Percentiles rank a stretch among this genome's conserved stretches.
Conservation (phyloP, 2,113 vertebrate species). For the Menura novaehollandiae region DNA sequence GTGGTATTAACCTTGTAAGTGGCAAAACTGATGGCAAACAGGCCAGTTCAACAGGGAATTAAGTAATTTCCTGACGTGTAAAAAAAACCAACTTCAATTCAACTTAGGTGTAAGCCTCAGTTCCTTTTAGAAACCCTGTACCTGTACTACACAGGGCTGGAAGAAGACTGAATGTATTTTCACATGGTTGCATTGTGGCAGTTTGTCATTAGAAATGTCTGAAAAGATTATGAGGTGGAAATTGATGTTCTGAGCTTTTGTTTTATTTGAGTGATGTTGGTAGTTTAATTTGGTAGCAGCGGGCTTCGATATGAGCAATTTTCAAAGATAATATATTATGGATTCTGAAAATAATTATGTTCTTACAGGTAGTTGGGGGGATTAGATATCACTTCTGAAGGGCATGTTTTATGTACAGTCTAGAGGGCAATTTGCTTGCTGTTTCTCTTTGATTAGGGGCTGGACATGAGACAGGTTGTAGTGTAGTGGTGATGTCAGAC, state of each 20-base stretch:
- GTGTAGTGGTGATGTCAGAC: neutral
- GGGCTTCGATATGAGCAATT: neutral
- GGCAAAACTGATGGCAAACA: neutral
- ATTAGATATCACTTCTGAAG: neutral
- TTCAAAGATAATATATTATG: neutral
- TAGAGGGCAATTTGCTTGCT: neutral
- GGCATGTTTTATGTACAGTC: neutral
- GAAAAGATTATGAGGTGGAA: neutral
- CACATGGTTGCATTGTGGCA: neutral
- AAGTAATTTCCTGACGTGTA: neutral
- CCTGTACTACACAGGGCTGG: neutral
- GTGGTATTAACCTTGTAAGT: neutral
- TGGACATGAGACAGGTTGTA: neutral
- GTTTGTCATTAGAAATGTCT: neutral
- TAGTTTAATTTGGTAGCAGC: neutral
- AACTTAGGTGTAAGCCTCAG: neutral
- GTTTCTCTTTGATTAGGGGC: neutral
- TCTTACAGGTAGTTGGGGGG: neutral
- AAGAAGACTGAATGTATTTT: neutral
- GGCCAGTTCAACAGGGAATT: neutral
- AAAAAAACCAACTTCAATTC: neutral
- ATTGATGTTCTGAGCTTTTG: neutral
- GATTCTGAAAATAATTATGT: neutral
- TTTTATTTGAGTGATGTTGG: neutral
- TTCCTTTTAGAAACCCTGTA: neutral